Evolutionary conservation across 2,113 vertebrate genomes (phyloP).

Genomic region (Barbus barbus): DNA sequence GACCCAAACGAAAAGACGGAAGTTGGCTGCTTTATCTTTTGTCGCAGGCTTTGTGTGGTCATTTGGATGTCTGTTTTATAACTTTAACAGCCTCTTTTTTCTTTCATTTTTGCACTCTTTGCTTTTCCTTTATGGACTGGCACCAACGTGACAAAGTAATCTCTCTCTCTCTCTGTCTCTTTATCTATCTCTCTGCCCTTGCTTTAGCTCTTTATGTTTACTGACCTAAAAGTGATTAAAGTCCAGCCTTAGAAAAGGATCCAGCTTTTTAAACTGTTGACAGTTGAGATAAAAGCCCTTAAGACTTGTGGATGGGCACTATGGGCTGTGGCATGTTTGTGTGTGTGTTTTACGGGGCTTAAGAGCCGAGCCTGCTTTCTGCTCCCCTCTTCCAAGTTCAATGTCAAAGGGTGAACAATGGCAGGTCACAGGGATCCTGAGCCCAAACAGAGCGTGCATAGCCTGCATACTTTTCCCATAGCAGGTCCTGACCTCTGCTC

Average conservation of each 20-base stretch:
- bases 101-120: conserved; percentile 5
- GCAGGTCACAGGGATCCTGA: conserved; percentile 66
- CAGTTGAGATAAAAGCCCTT: conserved; percentile 74
- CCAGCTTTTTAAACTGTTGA: conserved; percentile 76
- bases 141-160: conserved; percentile 36
- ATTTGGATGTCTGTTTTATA: conserved; percentile 62
- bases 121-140: background rate
- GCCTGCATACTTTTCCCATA: conserved; percentile 71
- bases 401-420: conserved; percentile 73
- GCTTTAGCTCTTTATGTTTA: conserved; percentile 69
- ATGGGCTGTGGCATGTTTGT: conserved; percentile 60
- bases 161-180: background rate
- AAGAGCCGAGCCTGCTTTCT: conserved; percentile 13
- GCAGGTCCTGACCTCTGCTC: conserved; percentile 51
- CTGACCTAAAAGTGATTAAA: conserved; percentile 75
- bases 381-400: conserved; percentile 70
- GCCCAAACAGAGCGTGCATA: conserved; percentile 68
- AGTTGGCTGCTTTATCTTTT: conserved; percentile 46
- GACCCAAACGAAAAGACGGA: conserved; percentile 52
- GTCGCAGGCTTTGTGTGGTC: conserved; percentile 56
- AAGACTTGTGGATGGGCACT: conserved; percentile 51
- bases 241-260: conserved; percentile 75
- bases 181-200: conserved; percentile 56
- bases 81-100: conserved; percentile 34
- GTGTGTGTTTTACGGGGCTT: conserved; percentile 49